These are phyloP conservation scores for Acanthisitta chloris DNA, from an alignment of 2,113 vertebrate genomes.

Conservation along the genomic window DNA sequence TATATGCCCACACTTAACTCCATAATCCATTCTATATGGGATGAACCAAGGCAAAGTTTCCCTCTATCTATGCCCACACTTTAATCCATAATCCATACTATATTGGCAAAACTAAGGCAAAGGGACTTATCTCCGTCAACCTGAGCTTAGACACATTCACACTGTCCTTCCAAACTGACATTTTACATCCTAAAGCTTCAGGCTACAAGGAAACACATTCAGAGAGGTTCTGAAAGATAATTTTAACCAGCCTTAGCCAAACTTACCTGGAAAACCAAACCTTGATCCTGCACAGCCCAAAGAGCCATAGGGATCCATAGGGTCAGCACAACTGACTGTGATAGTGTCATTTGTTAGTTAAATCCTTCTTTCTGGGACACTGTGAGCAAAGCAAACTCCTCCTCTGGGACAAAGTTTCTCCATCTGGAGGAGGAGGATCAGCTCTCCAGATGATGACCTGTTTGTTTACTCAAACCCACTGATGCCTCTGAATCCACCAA, in stretches of 20 bases:
- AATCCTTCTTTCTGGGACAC: neutral
- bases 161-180: accelerated
- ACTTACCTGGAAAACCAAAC: neutral
- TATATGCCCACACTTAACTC: neutral
- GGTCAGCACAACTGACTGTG: neutral
- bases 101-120: neutral
- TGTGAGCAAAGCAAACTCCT: neutral
- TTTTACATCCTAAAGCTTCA: neutral
- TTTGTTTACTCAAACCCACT: neutral
- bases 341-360: neutral
- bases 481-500: neutral
- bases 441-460: neutral
- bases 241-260: neutral
- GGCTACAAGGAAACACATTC: neutral
- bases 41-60: neutral
- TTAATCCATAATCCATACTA: neutral
- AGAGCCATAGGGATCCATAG: accelerated
- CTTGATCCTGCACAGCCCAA: neutral
- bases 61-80: neutral
- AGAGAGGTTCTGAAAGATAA: neutral
- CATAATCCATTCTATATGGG: neutral
- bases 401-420: neutral
- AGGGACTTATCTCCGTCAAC: neutral
- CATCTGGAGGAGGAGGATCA: neutral
- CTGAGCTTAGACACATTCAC: neutral